Conservation (phyloP, 2,797 vertebrate genomes). For the Anguilla obscura region DNA sequence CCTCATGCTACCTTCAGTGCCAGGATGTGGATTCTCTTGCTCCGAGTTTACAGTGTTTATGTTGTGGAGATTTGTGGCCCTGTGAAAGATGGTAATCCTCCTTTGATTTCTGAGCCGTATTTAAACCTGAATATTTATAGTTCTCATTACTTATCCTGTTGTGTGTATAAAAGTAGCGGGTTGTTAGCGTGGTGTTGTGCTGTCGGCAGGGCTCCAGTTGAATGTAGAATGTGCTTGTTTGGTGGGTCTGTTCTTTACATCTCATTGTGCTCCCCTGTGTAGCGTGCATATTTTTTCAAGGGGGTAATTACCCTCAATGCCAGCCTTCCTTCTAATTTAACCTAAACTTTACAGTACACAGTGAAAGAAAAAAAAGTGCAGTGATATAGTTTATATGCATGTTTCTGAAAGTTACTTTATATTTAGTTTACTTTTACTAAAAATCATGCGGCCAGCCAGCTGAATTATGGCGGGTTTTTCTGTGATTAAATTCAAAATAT, state of each 20-base stretch:
- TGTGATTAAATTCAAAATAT: not conserved
- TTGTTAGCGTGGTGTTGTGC: constrained; percentile 44
- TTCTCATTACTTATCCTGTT: not conserved
- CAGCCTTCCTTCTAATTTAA: constrained; percentile 19
- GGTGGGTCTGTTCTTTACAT: constrained; percentile 61
- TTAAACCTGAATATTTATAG: not conserved
- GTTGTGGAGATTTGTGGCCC: not conserved
- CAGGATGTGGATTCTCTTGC: not conserved
- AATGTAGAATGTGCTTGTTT: constrained; percentile 51
- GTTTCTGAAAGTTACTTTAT: not conserved
- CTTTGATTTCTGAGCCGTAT: not conserved
- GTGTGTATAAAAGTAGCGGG: constrained; percentile 22
- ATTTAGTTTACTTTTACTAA: not conserved
- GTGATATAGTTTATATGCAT: not conserved
- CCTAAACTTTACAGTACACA: not conserved
- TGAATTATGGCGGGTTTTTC: not conserved
- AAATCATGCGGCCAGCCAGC: not conserved
- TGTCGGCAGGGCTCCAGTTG: constrained; percentile 38
- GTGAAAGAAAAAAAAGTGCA: not conserved
- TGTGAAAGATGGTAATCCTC: constrained; percentile 12
- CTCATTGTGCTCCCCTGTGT: constrained; percentile 58
- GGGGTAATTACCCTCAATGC: constrained; percentile 44
- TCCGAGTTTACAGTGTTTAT: constrained; percentile 17
- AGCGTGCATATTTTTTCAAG: constrained; percentile 57
- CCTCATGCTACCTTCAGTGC: not conserved